Percentiles rank a stretch among this genome's conserved stretches.
phyloP scores from a whole-genome alignment of 2,888 invertebrate genomes.

The Lamellibrachia columna region DNA sequence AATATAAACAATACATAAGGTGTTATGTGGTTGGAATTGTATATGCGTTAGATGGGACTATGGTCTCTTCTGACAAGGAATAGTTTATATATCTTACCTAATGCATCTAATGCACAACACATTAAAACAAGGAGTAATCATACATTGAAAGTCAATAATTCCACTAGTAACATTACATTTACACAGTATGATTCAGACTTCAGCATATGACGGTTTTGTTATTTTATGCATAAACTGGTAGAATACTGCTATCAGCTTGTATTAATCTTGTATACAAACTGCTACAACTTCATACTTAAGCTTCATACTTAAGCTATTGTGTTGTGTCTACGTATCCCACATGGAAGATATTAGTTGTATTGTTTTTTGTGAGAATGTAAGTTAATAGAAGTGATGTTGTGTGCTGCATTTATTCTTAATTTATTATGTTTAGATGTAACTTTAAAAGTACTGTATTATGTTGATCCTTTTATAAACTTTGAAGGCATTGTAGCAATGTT shows the following conservation, averaged over 20 bases:
- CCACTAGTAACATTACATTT: not conserved
- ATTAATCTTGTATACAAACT: not conserved
- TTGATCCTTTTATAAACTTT: not conserved
- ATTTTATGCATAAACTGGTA: not conserved
- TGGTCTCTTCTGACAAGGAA: not conserved
- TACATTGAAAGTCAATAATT: not conserved
- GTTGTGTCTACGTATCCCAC: not conserved
- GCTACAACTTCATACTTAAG: not conserved
- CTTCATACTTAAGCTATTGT: not conserved
- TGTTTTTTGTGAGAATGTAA: not conserved
- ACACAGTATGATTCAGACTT: not conserved
- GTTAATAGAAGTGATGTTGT: conserved; percentile 4
- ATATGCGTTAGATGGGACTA: not conserved
- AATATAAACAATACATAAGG: not conserved
- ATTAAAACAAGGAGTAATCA: not conserved
- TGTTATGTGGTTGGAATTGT: not conserved
- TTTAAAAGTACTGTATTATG: not conserved
- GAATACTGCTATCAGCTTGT: not conserved
- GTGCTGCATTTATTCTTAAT: not conserved
- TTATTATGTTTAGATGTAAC: not conserved
- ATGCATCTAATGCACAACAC: not conserved
- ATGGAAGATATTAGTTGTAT: not conserved
- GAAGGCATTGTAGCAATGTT: not conserved
- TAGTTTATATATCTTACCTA: not conserved
- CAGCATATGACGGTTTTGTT: not conserved